Conservation (phyloP, 2,797 vertebrate genomes). For the Toxotes lorentzi region DNA sequence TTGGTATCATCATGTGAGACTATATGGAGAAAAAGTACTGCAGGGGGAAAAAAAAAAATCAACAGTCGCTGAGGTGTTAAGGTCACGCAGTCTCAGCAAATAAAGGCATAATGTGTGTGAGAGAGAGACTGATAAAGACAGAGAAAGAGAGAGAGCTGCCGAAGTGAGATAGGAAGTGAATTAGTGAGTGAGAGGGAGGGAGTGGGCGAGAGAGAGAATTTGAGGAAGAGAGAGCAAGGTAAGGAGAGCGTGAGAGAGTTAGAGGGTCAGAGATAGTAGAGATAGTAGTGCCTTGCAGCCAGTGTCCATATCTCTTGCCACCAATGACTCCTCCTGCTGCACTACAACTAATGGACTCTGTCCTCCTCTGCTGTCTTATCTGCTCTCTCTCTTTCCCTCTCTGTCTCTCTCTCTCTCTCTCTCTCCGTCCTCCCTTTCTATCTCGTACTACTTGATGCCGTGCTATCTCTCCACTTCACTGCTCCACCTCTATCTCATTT, state of each 20-base stretch:
- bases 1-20: slow-evolving; percentile 59
- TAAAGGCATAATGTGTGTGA: slow-evolving; percentile 71
- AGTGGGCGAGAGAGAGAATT: slow-evolving; percentile 46
- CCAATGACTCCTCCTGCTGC: slow-evolving; percentile 72
- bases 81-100: slow-evolving; percentile 77
- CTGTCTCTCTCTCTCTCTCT: slow-evolving; percentile 16
- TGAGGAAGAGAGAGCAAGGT: slow-evolving; percentile 53
- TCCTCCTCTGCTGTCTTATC: slow-evolving; percentile 75
- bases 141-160: slow-evolving; percentile 59
- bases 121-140: slow-evolving; percentile 66
- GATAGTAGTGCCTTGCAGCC: slow-evolving; percentile 74
- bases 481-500: slow-evolving; percentile 59
- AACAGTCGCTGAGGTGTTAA: slow-evolving; percentile 63
- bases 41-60: slow-evolving; percentile 22
- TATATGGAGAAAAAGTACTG: slow-evolving; percentile 59
- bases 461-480: slow-evolving; percentile 65
- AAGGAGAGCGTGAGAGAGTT: slow-evolving; percentile 59
- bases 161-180: slow-evolving; percentile 67
- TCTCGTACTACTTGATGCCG: slow-evolving; percentile 44
- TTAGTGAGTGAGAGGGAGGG: slow-evolving; percentile 41
- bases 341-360: slow-evolving; percentile 77
- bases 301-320: slow-evolving; percentile 76
- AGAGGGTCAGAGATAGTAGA: slow-evolving; percentile 68
- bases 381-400: slow-evolving; percentile 46
- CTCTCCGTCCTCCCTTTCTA: slow-evolving; percentile 38